Percentiles rank a stretch among this genome's conserved stretches.
phyloP scores from a whole-genome alignment of 2,113 vertebrate genomes.

The Colinus virginianus region DNA sequence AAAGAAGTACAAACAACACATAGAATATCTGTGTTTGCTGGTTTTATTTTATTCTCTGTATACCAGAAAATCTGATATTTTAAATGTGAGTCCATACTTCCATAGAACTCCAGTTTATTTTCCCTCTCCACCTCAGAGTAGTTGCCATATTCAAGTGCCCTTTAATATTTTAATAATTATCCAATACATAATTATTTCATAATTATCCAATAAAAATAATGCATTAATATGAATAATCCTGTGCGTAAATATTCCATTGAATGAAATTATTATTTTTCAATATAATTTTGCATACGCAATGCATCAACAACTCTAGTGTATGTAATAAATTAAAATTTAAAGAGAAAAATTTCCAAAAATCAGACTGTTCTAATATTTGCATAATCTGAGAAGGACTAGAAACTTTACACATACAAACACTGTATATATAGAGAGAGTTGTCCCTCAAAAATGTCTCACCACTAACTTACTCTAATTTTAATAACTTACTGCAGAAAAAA shows the following conservation, averaged over 20 bases:
- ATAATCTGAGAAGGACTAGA: background rate
- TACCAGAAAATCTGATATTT: background rate
- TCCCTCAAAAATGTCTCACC: background rate
- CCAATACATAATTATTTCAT: background rate
- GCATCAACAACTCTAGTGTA: background rate
- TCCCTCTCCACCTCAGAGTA: background rate
- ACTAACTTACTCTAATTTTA: background rate
- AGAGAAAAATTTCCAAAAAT: background rate
- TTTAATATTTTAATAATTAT: background rate
- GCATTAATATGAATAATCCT: background rate
- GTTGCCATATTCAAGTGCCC: background rate
- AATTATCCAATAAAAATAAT: background rate
- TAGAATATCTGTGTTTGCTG: background rate
- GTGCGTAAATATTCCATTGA: background rate
- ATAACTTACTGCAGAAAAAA: background rate
- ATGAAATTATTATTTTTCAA: no score
- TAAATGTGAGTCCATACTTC: background rate
- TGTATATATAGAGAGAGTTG: background rate
- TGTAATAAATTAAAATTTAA: background rate
- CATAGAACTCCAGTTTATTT: background rate
- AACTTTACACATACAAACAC: background rate
- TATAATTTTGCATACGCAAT: background rate
- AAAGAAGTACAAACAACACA: background rate
- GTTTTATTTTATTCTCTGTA: background rate
- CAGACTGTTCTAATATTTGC: background rate